Evolutionary conservation across 2,113 vertebrate genomes (phyloP), one percentile per base, ranked within the genome.

Genomic region (Boleophthalmus pectinirostris): DNA sequence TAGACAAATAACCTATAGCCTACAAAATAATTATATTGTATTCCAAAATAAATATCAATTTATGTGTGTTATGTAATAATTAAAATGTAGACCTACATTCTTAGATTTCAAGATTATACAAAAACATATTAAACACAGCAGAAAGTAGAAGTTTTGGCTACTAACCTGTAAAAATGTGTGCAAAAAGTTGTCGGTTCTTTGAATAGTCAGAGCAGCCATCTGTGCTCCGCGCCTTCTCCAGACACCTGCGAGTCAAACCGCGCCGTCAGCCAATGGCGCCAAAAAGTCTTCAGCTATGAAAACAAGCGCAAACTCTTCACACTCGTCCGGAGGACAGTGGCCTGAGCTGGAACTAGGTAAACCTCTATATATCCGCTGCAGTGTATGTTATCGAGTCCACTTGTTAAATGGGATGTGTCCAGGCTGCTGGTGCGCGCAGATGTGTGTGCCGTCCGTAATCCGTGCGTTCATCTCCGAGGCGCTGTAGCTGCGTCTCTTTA

Each of bases 91-190:
- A 6, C 18, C 20, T 53, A 7, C 51, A n/a, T 5, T 54, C 18
- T 54, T 51, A 51, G 16, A 2, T 54, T 21, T 54, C 8, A 43
- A 43, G 38, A 43, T 43, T 43, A 43, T 43, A 10, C 38, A 43
- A 21, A 54, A n/a, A 46, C 0, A 9, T n/a, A 2, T 43, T n/a
- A 23, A 15, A 15, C 56, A 58, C 14, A 5, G n/a, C 23, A 57
- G 54, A 57, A 14, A 24, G 21, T 24, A 57, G 21, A 24, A 57
- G 23, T 58, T 3, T 5, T 51, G 16, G 8, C 9, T 51, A 83
- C 91, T 78, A 88, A 95, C 95, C 94, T 95, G 94, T 77, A 95
- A 84, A 83, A 95, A 95, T 25, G 92, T 92, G 77, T 94, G 92
- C 54, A 95, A 89, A 87, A 92, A 92, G 82, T 92, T 93, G 73